A percentile compares a stretch with the other conserved stretches of the same genome.
Evolutionary conservation across 1,140 invertebrate genomes (phyloP).

Genomic region (Euura lappo): DNA sequence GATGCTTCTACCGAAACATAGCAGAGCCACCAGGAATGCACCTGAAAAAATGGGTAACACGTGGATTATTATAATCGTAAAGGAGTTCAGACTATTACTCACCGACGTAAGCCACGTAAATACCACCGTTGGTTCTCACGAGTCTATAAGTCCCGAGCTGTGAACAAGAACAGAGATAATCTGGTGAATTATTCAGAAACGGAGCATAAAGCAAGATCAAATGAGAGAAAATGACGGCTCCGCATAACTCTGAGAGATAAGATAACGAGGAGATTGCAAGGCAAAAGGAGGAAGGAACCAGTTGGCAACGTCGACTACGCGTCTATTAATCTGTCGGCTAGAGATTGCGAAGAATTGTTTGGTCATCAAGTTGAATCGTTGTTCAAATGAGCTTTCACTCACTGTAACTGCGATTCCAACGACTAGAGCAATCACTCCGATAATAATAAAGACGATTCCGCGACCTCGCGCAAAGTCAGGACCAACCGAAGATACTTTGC

Average conservation of each 20-base stretch:
- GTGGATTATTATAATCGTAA: neutral
- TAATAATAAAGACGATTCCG: constrained; percentile 80
- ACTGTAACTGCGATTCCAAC: constrained; percentile 84
- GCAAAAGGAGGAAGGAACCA: too few species aligned
- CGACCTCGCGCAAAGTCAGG: constrained; percentile 80
- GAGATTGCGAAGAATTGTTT: too few species aligned
- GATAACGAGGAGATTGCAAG: too few species aligned
- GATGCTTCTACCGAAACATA: constrained; percentile 78
- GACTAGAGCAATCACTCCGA: constrained; percentile 73
- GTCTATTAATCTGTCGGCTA: too few species aligned
- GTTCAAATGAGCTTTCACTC: constrained; percentile 47
- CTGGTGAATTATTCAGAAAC: too few species aligned
- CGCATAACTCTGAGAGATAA: too few species aligned
- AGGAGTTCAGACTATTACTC: constrained; percentile 39
- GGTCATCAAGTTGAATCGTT: too few species aligned
- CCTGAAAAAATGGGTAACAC: constrained; percentile 52
- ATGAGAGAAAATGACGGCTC: too few species aligned
- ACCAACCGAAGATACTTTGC: constrained; percentile 92
- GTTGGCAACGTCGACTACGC: too few species aligned
- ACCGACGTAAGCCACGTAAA: constrained; percentile 86
- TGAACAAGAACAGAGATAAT: constrained; percentile 30
- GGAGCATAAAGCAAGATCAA: too few species aligned
- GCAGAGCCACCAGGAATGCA: constrained; percentile 75
- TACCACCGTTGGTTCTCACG: constrained; percentile 69
- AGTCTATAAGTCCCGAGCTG: constrained; percentile 64